These are phyloP conservation scores for Thinocorus orbignyianus DNA, from an alignment of 2,113 vertebrate genomes.

Conservation along the genomic window DNA sequence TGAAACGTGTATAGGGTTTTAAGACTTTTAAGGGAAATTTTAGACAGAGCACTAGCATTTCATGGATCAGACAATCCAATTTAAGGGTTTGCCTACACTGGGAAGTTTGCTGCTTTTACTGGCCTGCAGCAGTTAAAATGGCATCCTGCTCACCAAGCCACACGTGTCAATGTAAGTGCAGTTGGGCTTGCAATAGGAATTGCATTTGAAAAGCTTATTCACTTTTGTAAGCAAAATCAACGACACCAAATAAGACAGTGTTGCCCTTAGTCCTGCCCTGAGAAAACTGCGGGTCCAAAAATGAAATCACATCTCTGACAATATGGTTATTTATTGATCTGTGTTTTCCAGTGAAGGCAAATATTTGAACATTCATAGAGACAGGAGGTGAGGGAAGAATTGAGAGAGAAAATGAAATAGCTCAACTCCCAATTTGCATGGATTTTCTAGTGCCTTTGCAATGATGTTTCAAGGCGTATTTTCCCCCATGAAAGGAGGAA, in stretches of 20 bases:
- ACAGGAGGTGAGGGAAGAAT: neutral
- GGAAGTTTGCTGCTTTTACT: neutral
- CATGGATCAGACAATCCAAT: conserved; percentile 26
- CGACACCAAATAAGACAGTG: neutral
- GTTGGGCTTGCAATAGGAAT: neutral
- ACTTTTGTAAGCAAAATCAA: neutral
- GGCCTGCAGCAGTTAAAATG: neutral
- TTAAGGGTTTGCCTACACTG: neutral
- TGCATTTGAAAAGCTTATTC: neutral
- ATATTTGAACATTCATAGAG: neutral
- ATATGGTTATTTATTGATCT: fast-evolving
- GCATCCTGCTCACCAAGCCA: neutral
- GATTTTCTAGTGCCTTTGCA: neutral
- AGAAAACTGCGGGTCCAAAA: neutral
- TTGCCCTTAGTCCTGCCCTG: neutral
- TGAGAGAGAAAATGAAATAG: neutral
- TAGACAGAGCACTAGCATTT: conserved; percentile 33
- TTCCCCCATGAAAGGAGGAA: neutral
- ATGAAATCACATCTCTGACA: neutral
- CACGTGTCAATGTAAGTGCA: neutral
- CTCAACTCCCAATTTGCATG: neutral
- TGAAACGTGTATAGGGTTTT: neutral
- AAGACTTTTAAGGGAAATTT: conserved; percentile 38
- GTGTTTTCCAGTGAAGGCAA: neutral
- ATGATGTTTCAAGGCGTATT: fast-evolving